These are phyloP conservation scores for Coccyzus lansbergi DNA, from an alignment of 2,797 vertebrate species.

Conservation along the genomic window DNA sequence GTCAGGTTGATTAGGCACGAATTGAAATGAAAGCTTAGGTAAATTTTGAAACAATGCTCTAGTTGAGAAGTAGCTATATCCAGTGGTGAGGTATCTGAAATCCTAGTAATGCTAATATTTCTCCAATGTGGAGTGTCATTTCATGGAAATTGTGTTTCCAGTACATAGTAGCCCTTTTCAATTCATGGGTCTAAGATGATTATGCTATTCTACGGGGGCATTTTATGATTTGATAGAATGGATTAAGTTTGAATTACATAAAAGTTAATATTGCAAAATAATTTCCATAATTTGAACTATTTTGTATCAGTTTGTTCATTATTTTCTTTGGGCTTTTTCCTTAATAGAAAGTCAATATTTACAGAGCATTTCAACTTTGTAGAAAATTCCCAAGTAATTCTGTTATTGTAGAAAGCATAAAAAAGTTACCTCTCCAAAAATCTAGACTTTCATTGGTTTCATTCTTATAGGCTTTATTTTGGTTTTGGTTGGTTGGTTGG, in stretches of 20 bases:
- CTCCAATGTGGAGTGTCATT: background rate
- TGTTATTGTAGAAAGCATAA: background rate
- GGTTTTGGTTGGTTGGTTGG: background rate
- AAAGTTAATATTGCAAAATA: background rate
- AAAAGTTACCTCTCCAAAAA: background rate
- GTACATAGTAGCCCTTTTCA: background rate
- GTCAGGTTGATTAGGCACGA: background rate
- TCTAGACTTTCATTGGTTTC: background rate
- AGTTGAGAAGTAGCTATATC: background rate
- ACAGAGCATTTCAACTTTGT: background rate
- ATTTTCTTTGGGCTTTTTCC: background rate
- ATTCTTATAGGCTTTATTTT: background rate
- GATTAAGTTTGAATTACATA: background rate
- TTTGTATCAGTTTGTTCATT: background rate
- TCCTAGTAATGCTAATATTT: background rate
- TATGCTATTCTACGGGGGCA: background rate
- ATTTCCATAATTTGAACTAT: background rate
- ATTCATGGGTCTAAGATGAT: background rate
- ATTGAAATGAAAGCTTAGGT: background rate
- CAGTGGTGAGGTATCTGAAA: background rate
- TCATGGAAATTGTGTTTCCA: background rate
- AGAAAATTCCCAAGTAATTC: background rate
- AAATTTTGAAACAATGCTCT: background rate
- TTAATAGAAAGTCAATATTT: accelerated
- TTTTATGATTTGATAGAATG: background rate